These are phyloP conservation scores for Deroptyus accipitrinus DNA, from an alignment of 2,113 vertebrate genomes.

Conservation along the genomic window DNA sequence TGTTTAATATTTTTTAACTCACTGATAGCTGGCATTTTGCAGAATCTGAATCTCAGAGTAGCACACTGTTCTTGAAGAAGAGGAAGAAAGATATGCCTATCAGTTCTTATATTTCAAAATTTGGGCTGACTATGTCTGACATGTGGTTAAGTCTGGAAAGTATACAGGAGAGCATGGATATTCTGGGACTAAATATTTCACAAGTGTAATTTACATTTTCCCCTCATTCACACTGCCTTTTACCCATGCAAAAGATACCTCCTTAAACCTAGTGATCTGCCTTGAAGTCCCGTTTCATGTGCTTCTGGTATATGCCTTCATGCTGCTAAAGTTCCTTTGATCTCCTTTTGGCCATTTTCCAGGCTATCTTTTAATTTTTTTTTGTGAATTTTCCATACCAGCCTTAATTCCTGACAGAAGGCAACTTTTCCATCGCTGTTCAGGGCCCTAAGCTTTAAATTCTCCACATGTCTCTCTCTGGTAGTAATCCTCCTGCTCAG, in stretches of 20 bases:
- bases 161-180: neutral
- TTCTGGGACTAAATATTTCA: neutral
- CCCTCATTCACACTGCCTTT: neutral
- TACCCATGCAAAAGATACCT: neutral
- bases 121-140: neutral
- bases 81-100: neutral
- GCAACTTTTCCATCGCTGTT: neutral
- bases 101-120: neutral
- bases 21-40: neutral
- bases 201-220: neutral
- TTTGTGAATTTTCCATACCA: conserved; percentile 16
- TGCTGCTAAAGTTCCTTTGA: conserved; percentile 32
- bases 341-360: conserved; percentile 27
- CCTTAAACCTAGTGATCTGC: neutral
- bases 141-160: neutral
- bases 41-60: neutral
- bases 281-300: neutral
- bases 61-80: neutral
- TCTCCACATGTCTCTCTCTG: neutral
- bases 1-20: neutral
- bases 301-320: neutral
- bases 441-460: neutral
- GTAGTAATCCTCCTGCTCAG: neutral
- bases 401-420: conserved; percentile 36
- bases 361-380: conserved; percentile 20